phyloP scores from a whole-genome alignment of 1,140 invertebrate species.

The Pantala flavescens region DNA sequence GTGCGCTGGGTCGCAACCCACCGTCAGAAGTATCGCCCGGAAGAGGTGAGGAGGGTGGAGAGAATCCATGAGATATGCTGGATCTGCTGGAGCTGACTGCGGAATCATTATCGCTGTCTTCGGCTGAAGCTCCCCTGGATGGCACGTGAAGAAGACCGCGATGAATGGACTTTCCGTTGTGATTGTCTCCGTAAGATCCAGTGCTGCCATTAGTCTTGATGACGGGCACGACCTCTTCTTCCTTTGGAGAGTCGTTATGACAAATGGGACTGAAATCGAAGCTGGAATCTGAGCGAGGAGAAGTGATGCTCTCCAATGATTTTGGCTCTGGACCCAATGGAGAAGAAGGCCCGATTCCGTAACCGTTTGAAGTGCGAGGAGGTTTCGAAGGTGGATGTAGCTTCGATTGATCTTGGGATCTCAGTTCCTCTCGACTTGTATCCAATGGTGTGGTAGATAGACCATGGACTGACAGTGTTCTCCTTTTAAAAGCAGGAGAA shows the following conservation, averaged over 20 bases:
- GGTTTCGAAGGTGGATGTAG: conserved; percentile 32
- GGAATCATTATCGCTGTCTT: conserved; percentile 77
- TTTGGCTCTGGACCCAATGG: conserved; percentile 31
- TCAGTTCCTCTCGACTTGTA: conserved; percentile 27
- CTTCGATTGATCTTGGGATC: conserved; percentile 28
- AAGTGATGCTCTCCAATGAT: conserved; percentile 48
- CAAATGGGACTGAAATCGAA: conserved; percentile 41
- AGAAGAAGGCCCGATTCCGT: not conserved
- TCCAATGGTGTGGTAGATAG: conserved; percentile 28
- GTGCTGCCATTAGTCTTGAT: conserved; percentile 17
- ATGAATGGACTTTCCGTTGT: conserved; percentile 42
- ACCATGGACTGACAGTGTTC: conserved; percentile 55
- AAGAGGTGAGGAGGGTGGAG: conserved; percentile 45
- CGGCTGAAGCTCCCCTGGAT: conserved; percentile 28
- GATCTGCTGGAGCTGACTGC: conserved; percentile 68
- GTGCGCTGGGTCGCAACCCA: conserved; percentile 16
- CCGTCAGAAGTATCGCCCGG: conserved; percentile 28
- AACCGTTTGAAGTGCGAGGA: conserved; percentile 31
- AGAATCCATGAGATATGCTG: conserved; percentile 55
- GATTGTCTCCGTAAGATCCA: conserved; percentile 20
- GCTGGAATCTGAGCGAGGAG: conserved; percentile 42
- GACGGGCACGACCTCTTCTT: conserved; percentile 19
- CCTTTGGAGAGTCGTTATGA: not conserved
- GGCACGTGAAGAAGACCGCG: conserved; percentile 17
- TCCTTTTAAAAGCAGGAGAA: conserved; percentile 71